Evolutionary conservation across 1,140 invertebrate species (phyloP).

Genomic region (Drosophila tsacasi): DNA sequence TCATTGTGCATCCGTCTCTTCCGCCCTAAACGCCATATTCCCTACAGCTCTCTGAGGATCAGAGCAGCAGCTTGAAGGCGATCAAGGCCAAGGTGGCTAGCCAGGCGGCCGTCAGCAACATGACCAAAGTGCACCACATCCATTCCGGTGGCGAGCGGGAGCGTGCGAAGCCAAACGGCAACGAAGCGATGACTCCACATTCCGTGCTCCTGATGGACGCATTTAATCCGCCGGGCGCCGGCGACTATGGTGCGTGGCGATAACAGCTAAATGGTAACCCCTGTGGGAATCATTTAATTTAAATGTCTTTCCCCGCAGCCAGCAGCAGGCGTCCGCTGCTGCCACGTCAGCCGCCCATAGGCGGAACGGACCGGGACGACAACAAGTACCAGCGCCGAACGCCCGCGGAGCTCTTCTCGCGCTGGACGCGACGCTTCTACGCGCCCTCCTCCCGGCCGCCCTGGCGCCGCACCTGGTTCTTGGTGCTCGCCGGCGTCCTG

Average conservation of each 20-base stretch:
- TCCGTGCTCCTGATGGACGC: constrained; percentile 84
- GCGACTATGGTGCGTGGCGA: constrained; percentile 68
- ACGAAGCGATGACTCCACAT: constrained; percentile 74
- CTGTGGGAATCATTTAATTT: neutral
- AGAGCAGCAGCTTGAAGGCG: constrained; percentile 57
- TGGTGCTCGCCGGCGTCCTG: constrained; percentile 74
- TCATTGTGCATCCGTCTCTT: neutral
- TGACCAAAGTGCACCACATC: constrained; percentile 81
- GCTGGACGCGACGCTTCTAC: constrained; percentile 84
- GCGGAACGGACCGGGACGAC: constrained; percentile 81
- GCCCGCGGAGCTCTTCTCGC: constrained; percentile 81
- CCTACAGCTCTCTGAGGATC: constrained; percentile 67
- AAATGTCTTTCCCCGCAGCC: constrained; percentile 33
- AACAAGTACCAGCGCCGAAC: constrained; percentile 84
- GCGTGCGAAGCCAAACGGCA: constrained; percentile 71
- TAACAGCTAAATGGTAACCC: neutral
- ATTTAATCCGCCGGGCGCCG: constrained; percentile 79
- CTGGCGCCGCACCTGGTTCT: constrained; percentile 83
- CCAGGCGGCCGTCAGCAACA: constrained; percentile 62
- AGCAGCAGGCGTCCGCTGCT: constrained; percentile 77
- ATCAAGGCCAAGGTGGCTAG: constrained; percentile 40
- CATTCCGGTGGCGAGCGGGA: constrained; percentile 69
- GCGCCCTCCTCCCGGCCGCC: constrained; percentile 83
- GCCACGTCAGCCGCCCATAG: constrained; percentile 80
- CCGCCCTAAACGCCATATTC: neutral